Evolutionary conservation across 2,888 invertebrate genomes (phyloP).

Genomic region (Nebria salina): DNA sequence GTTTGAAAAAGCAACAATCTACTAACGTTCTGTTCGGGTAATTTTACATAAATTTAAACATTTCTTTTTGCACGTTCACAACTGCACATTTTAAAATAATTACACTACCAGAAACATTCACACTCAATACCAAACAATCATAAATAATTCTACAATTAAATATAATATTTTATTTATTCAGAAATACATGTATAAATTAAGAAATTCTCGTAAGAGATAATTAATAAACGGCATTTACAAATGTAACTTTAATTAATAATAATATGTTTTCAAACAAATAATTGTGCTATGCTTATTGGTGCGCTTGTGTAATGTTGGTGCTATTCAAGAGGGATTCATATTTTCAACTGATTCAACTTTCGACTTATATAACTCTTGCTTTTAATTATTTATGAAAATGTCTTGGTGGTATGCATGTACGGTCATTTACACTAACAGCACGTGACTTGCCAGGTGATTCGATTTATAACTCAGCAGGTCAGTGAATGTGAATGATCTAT

Average conservation of each 20-base stretch:
- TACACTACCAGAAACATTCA: neutral
- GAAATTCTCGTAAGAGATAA: too few relatives aligned
- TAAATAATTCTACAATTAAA: too few relatives aligned
- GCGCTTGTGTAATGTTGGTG: neutral
- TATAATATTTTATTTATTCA: too few relatives aligned
- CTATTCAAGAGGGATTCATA: constrained; percentile 9
- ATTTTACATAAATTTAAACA: constrained; percentile 12
- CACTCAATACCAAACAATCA: neutral
- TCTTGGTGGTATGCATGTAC: neutral
- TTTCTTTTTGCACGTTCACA: neutral
- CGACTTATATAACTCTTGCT: constrained; percentile 3
- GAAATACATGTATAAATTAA: too few relatives aligned
- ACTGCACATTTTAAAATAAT: neutral
- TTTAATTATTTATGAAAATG: constrained; percentile 16
- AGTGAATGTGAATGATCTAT: neutral
- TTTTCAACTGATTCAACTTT: constrained; percentile 11
- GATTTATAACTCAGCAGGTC: constrained; percentile 11
- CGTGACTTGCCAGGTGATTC: neutral
- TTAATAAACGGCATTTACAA: too few relatives aligned
- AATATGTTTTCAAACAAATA: too few relatives aligned
- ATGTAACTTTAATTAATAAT: too few relatives aligned
- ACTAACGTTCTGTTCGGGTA: neutral
- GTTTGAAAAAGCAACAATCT: constrained; percentile 42
- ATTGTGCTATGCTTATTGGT: neutral
- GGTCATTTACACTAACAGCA: constrained; percentile 16